These are phyloP conservation scores for Idaea dimidiata DNA, from an alignment of 2,888 invertebrate genomes.

Conservation along the genomic window DNA sequence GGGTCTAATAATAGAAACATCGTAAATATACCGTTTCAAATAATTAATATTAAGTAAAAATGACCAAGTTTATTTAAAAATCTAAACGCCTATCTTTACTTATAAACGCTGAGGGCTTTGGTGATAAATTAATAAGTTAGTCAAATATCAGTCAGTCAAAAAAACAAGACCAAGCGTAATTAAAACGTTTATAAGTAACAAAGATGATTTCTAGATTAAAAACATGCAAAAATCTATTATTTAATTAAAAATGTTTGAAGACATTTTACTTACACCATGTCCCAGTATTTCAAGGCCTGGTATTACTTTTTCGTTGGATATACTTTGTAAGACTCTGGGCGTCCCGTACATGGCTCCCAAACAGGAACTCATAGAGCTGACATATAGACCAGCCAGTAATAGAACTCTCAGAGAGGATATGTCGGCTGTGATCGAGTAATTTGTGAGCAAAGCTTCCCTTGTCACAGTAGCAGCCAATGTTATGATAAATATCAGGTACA, in stretches of 20 bases:
- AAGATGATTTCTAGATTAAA: neutral
- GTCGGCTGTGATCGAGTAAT: conserved; percentile 95
- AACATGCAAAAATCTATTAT: neutral
- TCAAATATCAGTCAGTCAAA: neutral
- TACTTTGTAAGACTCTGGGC: conserved; percentile 95
- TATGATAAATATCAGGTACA: conserved; percentile 94
- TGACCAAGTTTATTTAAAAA: no score
- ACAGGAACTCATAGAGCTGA: conserved; percentile 97
- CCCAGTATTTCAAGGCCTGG: conserved; percentile 93
- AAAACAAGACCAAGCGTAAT: neutral
- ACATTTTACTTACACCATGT: conserved; percentile 87
- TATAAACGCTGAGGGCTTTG: neutral
- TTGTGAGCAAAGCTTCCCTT: conserved; percentile 84
- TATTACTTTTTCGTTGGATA: conserved; percentile 96
- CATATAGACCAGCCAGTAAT: conserved; percentile 94
- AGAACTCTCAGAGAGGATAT: conserved; percentile 92
- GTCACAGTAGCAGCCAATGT: conserved; percentile 94
- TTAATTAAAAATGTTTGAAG: neutral
- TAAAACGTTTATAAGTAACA: conserved; percentile 1
- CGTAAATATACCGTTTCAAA: no score
- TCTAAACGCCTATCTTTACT: neutral
- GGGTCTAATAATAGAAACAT: no score
- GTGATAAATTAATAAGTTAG: neutral
- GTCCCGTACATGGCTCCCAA: conserved; percentile 98
- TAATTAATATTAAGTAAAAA: no score